phyloP scores from a whole-genome alignment of 2,888 invertebrate genomes.

The Ptilodon capucinus region DNA sequence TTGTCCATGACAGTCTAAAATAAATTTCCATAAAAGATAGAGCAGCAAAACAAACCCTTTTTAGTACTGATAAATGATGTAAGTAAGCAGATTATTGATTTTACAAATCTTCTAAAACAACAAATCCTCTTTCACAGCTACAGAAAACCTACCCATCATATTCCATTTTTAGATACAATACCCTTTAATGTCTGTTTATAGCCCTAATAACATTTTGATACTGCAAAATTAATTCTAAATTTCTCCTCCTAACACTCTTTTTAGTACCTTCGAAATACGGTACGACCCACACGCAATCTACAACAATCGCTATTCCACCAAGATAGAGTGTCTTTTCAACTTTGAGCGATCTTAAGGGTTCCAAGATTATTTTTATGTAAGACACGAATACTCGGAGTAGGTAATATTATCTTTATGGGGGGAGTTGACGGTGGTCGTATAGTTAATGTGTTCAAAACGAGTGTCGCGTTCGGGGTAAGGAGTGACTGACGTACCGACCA shows the following conservation, averaged over 20 bases:
- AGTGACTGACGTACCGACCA: background rate
- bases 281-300: background rate
- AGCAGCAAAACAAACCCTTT: too few species aligned
- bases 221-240: conserved; percentile 2
- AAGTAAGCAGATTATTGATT: too few species aligned
- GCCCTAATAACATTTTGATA: conserved; percentile 2
- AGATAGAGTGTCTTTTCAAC: background rate
- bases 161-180: conserved; percentile 1
- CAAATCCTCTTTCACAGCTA: background rate
- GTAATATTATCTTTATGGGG: conserved; percentile 7
- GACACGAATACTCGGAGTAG: conserved; percentile 3
- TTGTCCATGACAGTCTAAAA: too few species aligned
- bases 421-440: conserved; percentile 3
- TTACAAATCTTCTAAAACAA: too few species aligned
- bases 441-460: conserved; percentile 3
- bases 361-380: conserved; percentile 4
- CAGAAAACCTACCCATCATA: background rate
- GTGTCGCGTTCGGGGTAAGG: background rate
- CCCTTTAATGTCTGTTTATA: conserved; percentile 1
- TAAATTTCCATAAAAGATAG: too few species aligned
- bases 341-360: background rate
- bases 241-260: background rate
- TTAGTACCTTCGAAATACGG: background rate
- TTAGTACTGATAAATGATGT: too few species aligned
- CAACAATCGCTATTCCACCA: background rate